Evolutionary conservation across 2,797 vertebrate genomes (phyloP).

Genomic region (Chaetodon trifasciatus): DNA sequence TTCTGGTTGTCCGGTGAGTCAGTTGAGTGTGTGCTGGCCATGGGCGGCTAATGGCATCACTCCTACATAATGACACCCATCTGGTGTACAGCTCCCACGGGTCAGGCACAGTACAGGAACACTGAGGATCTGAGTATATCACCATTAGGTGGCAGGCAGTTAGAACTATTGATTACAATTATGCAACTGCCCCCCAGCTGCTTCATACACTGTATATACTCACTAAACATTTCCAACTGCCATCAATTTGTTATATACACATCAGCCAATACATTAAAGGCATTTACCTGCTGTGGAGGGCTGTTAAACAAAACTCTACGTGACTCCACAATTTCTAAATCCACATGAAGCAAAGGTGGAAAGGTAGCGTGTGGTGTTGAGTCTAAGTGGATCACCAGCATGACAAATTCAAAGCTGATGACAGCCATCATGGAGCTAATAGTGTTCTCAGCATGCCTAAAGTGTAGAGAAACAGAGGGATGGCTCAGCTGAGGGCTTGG

Average conservation of each 20-base stretch:
- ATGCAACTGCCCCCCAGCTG: conserved; percentile 67
- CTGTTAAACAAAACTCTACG: neutral
- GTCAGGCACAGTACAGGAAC: conserved; percentile 55
- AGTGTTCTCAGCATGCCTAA: conserved; percentile 43
- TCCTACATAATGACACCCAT: conserved; percentile 71
- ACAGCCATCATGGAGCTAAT: conserved; percentile 52
- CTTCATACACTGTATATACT: conserved; percentile 41
- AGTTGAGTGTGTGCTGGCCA: conserved; percentile 14
- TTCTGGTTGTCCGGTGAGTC: conserved; percentile 34
- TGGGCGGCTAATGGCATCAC: conserved; percentile 58
- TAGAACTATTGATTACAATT: conserved; percentile 79
- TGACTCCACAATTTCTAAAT: neutral
- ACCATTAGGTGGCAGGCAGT: conserved; percentile 64
- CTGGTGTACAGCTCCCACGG: conserved; percentile 59
- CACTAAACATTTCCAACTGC: conserved; percentile 59
- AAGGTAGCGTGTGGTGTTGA: neutral
- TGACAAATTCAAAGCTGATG: conserved; percentile 63
- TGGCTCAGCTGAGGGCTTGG: conserved; percentile 60
- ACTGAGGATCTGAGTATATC: conserved; percentile 45
- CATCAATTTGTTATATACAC: conserved; percentile 50
- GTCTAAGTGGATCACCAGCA: conserved; percentile 9
- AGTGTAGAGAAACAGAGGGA: conserved; percentile 61
- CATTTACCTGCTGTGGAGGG: neutral
- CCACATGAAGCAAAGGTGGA: neutral
- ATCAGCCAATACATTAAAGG: conserved; percentile 36